Percentiles rank a stretch among this genome's conserved stretches.
phyloP scores from a whole-genome alignment of 1,140 invertebrate species.

The Reticulitermes speratus region DNA sequence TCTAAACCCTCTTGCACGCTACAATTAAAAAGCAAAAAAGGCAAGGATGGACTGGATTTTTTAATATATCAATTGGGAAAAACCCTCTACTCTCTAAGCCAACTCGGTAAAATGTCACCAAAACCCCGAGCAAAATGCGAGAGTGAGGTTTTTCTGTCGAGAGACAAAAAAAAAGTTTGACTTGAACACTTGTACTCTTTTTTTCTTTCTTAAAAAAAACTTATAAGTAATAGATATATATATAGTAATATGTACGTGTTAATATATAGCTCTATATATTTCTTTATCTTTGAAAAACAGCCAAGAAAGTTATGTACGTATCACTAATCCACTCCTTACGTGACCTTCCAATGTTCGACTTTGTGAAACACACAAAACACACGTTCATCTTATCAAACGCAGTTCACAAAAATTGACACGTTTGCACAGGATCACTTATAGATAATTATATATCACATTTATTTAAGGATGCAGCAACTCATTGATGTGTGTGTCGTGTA shows the following conservation, averaged over 20 bases:
- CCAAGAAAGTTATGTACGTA: constrained; percentile 33
- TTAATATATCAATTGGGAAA: constrained; percentile 25
- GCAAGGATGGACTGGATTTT: constrained; percentile 37
- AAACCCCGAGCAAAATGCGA: constrained; percentile 9
- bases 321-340: constrained; percentile 23
- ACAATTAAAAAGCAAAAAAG: constrained; percentile 31
- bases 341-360: constrained; percentile 21
- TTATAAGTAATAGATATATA: constrained; percentile 30
- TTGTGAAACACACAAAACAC: neutral
- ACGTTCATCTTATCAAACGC: constrained; percentile 17
- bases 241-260: constrained; percentile 32
- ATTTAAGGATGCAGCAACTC: constrained; percentile 33
- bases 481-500: constrained; percentile 27
- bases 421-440: constrained; percentile 33
- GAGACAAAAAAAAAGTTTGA: constrained; percentile 30
- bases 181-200: constrained; percentile 28
- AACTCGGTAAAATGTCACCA: constrained; percentile 16
- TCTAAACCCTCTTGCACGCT: constrained; percentile 21
- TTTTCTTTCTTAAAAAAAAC: neutral
- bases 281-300: constrained; percentile 31
- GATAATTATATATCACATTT: constrained; percentile 35
- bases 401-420: constrained; percentile 33
- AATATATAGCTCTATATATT: constrained; percentile 35
- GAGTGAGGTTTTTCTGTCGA: constrained; percentile 27
- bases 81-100: constrained; percentile 10